Evolutionary conservation across 2,888 invertebrate species (phyloP), one percentile per base, ranked within the genome.

Genomic region (Salpingus planirostris): DNA sequence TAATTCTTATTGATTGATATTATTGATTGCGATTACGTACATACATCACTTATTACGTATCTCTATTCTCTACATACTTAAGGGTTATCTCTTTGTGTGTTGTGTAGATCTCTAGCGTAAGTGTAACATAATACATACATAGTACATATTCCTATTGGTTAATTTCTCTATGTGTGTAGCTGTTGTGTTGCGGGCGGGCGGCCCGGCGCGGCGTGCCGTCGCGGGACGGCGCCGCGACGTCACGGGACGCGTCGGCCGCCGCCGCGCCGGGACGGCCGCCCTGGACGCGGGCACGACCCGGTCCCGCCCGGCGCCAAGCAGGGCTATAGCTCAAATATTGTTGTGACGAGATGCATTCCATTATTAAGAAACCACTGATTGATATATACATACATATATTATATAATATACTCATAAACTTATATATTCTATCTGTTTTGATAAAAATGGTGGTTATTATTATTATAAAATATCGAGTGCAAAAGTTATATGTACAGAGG

Each of bases 301-400:
- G 38, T 52, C 55, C 50, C 47, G 56, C 57, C 54, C 58, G 54
- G 49, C 53, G 46, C 49, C 41, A 47, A 47, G 53, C 48, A 53
- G 63, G 57, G 58, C 58, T 56, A 63, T 64, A 65, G 65, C 65
- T 65, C 65, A 65, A 63, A 64, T 62, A 64, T 64, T 65, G 65
- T 65, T 65, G 65, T 65, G 65, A 65, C 62, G 58, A 64, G 60
- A 64, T 59, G 60, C 64, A 65, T 65, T 65, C 64, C 65, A 64
- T 62, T 62, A 59, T 60, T 59, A 51, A 54, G 50, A 60, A 62
- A 60, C 57, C 60, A 60, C 59, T 59, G 57, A 62, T 60, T 57
- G 49, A 56, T 57, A 57, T 54, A 55, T 56, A 55, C 50, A 56
- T 54, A n/a, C n/a, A n/a, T n/a, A n/a, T n/a, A n/a, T n/a, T n/a